A percentile compares a stretch with the other conserved stretches of the same genome.
Conservation (phyloP, 2,113 vertebrate genomes). For the Mustelus asterias region DNA sequence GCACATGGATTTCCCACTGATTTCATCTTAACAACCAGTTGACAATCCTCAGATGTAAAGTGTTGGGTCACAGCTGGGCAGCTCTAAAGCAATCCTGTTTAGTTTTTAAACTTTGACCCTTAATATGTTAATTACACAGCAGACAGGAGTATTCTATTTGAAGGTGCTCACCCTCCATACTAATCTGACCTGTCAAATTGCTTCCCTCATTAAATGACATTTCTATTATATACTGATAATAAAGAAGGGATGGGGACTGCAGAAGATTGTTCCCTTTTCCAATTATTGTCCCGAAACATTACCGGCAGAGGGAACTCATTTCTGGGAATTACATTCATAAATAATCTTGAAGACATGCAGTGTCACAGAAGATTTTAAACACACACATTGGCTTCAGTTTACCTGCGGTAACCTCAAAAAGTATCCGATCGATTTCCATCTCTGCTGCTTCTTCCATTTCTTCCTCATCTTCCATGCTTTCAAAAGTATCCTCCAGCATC, state of each 20-base stretch:
- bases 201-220: background rate
- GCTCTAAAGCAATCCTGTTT: background rate
- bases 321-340: background rate
- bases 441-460: slow-evolving; percentile 96
- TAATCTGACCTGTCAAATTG: background rate
- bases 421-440: slow-evolving; percentile 89
- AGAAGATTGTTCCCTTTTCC: too few species aligned
- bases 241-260: too few species aligned
- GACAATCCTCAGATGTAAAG: background rate
- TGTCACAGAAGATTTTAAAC: background rate
- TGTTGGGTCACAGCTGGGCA: background rate
- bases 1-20: background rate
- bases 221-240: background rate
- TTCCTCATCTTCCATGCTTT: slow-evolving; percentile 90
- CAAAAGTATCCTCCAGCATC: slow-evolving; percentile 94
- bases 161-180: too few species aligned
- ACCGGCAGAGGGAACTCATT: background rate
- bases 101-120: background rate
- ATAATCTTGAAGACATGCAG: background rate
- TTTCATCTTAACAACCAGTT: background rate
- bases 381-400: slow-evolving; percentile 33
- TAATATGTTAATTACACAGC: background rate
- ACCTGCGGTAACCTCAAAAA: slow-evolving; percentile 97
- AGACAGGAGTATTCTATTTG: background rate
- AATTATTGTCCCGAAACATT: background rate